Evolutionary conservation across 2,113 vertebrate species (phyloP), one percentile per base, ranked within the genome.

Genomic region (Siniperca knerii): DNA sequence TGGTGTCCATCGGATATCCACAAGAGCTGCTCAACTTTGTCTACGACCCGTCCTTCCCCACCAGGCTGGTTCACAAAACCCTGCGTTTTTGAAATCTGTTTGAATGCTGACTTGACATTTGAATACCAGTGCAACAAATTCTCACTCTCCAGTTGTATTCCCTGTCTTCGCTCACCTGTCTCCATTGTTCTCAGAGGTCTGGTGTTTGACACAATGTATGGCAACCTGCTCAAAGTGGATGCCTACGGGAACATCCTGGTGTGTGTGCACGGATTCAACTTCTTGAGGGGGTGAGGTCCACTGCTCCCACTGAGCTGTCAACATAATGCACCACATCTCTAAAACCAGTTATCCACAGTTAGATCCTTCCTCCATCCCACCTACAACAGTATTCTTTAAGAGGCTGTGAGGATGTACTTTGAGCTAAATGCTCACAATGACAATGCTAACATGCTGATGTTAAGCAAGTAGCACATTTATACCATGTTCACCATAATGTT

Each of bases 191-290:
- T 79, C 92, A 99, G 98, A 93, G 98, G 98, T 85, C 94, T 99
- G 90, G 97, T 99, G 89, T 99, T 98, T 94, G 98, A 99, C 92
- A 97, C 97, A 1, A 94, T 97, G 75, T 97, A 97, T 82, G 98
- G 98, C 68, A 99, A 99, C 94, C 94, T 99, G 81, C 92, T 99
- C 86, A 99, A 99, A 94, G 98, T 99, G n/a, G 98, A 99, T 90
- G 95, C 98, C 57, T 99, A 99, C 66, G 98, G 98, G 66, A 99
- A 99, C 92, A 97, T 99, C 80, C 95, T 99, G 62, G 98, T 99
- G 54, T 99, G 98, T 93, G 98, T 96, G 89, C 98, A 99, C 75
- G 98, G 98, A 62, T 99, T 99, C 95, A 98, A 97, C 92, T 99
- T 99, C 94, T 95, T 98, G 90, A 96, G 96, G 84, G 98, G 97